Evolutionary conservation across 2,113 vertebrate genomes (phyloP), one percentile per base, ranked within the genome.

Genomic region (Alouatta palliata): DNA sequence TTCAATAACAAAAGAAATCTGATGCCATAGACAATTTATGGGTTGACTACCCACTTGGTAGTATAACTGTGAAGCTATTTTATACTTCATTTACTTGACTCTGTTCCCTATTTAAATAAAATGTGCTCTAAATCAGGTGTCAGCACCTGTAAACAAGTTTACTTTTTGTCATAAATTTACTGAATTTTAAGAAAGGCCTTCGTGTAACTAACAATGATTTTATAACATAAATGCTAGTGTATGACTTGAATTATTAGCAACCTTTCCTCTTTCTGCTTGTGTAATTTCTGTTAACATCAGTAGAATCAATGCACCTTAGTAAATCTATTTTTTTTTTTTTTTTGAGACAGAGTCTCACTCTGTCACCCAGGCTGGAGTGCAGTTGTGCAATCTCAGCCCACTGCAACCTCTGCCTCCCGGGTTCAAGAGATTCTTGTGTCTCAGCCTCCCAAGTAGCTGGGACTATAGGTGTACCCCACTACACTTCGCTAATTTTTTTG

Each of bases 61-160:
- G 27, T 94, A 12, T 91, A 94, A 96, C 75, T 93, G 32, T 95
- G 95, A 96, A 98, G 64, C 54, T 98, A 96, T 95, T 98, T 97
- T 97, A 97, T 97, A 97, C 86, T 93, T 97, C 80, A 96, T 97
- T 97, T 98, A 87, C 76, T 82, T 96, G 80, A 98, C 73, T 94
- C 91, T 94, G 56, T 81, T 83, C 52, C 61, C 45, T 94, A 43
- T 70, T 82, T 77, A 94, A 94, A 81, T 85, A 54, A 79, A 95
- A 86, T 90, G 35, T 93, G 23, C 16, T 90, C 1, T 58, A 86
- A 27, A 81, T 49, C 58, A 80, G 5, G 37, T 85, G 23, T 79
- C 91, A 88, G 8, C 16, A 76, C 45, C 37, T 88, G 87, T 95
- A 68, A 19, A 35, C 6, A 82, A 93, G 9, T 66, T 90, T 61